These are phyloP conservation scores for Enteromius argenteus DNA, from an alignment of 2,797 vertebrate genomes.

Conservation along the genomic window DNA sequence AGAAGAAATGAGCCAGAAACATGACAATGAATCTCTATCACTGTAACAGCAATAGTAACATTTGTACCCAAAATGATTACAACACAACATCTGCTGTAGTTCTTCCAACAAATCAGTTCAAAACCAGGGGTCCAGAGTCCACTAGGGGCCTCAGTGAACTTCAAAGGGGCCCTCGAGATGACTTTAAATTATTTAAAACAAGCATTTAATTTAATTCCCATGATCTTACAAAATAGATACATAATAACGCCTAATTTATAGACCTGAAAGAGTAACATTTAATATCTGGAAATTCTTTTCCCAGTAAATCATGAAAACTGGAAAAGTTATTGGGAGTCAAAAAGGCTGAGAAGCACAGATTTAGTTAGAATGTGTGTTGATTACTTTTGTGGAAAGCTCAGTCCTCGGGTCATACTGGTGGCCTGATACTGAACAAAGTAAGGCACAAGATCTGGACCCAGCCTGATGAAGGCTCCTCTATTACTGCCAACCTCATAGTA, in stretches of 20 bases:
- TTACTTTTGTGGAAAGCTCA: slow-evolving; percentile 88
- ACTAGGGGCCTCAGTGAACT: neutral
- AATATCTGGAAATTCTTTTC: too few species aligned
- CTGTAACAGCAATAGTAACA: neutral
- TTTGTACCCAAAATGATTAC: neutral
- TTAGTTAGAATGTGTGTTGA: neutral
- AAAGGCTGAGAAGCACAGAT: neutral
- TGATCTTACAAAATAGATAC: neutral
- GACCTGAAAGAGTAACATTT: neutral
- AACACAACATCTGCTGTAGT: neutral
- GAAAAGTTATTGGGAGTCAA: neutral
- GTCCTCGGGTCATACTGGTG: slow-evolving; percentile 83
- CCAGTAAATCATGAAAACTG: neutral
- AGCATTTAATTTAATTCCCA: neutral
- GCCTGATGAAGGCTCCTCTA: slow-evolving; percentile 90
- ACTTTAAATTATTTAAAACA: neutral
- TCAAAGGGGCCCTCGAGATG: neutral
- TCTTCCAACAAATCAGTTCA: too few species aligned
- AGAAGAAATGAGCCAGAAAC: neutral
- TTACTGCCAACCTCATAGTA: slow-evolving; percentile 96
- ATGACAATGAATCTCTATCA: neutral
- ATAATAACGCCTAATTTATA: neutral
- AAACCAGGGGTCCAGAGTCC: neutral
- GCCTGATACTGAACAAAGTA: slow-evolving; percentile 93
- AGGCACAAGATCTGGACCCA: slow-evolving; percentile 89